Evolutionary conservation across 2,797 vertebrate species (phyloP).

Genomic region (Mus caroli): DNA sequence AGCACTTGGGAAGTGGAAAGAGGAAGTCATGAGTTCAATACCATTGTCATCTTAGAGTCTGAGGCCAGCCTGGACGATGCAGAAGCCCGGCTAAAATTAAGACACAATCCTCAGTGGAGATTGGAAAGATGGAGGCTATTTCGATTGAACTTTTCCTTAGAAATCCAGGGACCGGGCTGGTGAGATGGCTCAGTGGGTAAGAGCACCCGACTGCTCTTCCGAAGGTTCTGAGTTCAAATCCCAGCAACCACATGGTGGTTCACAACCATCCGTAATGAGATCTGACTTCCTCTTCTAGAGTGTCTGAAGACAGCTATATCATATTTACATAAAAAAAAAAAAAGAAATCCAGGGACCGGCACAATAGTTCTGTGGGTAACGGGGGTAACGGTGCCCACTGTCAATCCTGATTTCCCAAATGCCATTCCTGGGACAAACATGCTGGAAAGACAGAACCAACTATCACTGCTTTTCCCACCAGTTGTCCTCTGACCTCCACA

Average conservation of each 20-base stretch:
- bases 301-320: too few species aligned
- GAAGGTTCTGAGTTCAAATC: too few species aligned
- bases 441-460: too few species aligned
- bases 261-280: too few species aligned
- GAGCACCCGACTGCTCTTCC: too few species aligned
- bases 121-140: not conserved
- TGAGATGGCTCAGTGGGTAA: too few species aligned
- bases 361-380: too few species aligned
- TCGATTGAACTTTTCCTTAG: conserved; percentile 24
- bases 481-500: not conserved
- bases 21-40: not conserved
- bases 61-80: not conserved
- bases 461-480: not conserved
- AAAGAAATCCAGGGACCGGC: not conserved
- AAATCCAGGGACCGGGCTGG: conserved; percentile 5
- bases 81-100: not conserved
- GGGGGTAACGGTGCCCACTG: not conserved
- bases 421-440: not conserved
- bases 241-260: too few species aligned
- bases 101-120: not conserved
- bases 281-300: too few species aligned
- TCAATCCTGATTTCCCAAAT: not conserved
- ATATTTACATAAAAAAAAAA: too few species aligned
- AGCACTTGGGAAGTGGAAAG: not conserved
- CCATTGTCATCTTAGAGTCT: not conserved